Evolutionary conservation across 1,140 invertebrate species (phyloP).

Genomic region (Thrips palmi): DNA sequence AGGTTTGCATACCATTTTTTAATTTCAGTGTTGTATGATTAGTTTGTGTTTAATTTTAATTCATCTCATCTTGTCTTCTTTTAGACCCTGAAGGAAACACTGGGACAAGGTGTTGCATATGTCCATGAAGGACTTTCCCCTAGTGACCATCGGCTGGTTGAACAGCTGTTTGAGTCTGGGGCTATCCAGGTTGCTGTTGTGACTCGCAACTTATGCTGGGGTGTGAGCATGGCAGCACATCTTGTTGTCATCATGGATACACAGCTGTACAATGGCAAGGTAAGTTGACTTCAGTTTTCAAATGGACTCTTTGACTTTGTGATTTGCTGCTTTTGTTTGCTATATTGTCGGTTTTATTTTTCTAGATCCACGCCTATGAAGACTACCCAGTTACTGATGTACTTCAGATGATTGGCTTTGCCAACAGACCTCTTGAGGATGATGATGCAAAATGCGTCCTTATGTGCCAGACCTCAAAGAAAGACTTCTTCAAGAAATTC

Average conservation of each 20-base stretch:
- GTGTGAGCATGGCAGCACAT: constrained; percentile 70
- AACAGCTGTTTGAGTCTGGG: constrained; percentile 81
- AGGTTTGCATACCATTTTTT: constrained; percentile 25
- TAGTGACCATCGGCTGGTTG: constrained; percentile 72
- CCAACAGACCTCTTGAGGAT: constrained; percentile 77
- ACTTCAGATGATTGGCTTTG: constrained; percentile 90
- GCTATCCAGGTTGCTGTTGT: constrained; percentile 89
- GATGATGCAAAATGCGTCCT: constrained; percentile 91
- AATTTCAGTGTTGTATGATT: neutral
- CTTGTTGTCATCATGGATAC: constrained; percentile 96
- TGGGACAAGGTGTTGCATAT: constrained; percentile 89
- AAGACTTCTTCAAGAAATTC: constrained; percentile 98
- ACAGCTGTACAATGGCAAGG: constrained; percentile 90
- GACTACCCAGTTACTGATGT: constrained; percentile 97
- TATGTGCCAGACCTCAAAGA: constrained; percentile 93
- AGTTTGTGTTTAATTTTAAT: constrained; percentile 6
- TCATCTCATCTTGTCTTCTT: constrained; percentile 16
- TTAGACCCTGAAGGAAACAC: constrained; percentile 61
- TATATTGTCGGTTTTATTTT: neutral
- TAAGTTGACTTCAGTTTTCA: constrained; percentile 18
- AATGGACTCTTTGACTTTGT: neutral
- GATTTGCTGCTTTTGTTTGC: neutral
- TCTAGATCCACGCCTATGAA: constrained; percentile 44
- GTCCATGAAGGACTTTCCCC: constrained; percentile 82
- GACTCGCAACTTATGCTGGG: constrained; percentile 83